These are phyloP conservation scores for Coilia nasus DNA, from an alignment of 2,797 vertebrate genomes.

Conservation along the genomic window DNA sequence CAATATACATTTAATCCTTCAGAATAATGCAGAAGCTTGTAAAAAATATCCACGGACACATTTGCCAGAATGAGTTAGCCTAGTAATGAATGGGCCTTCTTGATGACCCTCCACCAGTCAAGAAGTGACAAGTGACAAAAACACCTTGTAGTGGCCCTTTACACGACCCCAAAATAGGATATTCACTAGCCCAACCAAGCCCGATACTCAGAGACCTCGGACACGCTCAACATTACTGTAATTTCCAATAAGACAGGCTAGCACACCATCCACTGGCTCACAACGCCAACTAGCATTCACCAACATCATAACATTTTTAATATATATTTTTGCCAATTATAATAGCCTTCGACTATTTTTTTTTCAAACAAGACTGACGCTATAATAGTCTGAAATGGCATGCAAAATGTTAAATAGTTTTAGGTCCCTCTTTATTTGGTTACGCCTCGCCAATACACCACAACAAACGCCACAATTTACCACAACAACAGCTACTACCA, in stretches of 20 bases:
- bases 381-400: background rate
- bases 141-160: constrained; percentile 3
- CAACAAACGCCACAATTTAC: background rate
- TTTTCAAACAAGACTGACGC: background rate
- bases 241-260: background rate
- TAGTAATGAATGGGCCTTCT: background rate
- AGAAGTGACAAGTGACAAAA: constrained; percentile 3
- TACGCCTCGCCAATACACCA: no score
- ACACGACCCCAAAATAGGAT: background rate
- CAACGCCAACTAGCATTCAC: background rate
- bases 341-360: background rate
- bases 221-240: background rate
- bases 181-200: background rate
- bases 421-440: background rate
- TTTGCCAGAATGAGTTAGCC: background rate
- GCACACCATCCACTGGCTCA: background rate
- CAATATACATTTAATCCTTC: background rate
- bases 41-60: background rate
- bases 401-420: background rate
- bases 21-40: background rate
- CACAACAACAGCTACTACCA: background rate
- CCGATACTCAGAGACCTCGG: background rate
- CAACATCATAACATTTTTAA: background rate
- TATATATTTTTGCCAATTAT: background rate
- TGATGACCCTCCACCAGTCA: background rate